These are phyloP conservation scores for Drosophila navojoa DNA, from an alignment of 1,140 invertebrate genomes.

Conservation along the genomic window DNA sequence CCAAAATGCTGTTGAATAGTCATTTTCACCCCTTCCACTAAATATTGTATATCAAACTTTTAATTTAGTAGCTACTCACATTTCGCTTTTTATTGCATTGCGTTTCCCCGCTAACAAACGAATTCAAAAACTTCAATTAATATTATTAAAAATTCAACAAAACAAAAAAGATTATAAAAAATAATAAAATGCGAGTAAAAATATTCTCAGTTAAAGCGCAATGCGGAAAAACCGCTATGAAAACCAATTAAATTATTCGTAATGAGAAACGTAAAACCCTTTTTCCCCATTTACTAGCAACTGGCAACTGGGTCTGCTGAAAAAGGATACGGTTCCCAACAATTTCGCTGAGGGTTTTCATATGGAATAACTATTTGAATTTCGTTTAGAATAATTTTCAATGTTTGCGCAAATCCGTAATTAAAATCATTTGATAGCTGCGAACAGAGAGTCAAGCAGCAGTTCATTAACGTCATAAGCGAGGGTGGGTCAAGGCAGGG, in stretches of 20 bases:
- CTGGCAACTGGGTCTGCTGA: neutral
- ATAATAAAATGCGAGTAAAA: neutral
- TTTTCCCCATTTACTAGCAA: neutral
- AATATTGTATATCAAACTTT: too few relatives aligned
- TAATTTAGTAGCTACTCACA: neutral
- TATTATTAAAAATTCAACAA: neutral
- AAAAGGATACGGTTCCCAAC: neutral
- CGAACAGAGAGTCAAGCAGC: constrained; percentile 35
- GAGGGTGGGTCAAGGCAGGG: constrained; percentile 26
- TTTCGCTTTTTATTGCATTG: neutral
- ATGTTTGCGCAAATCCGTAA: constrained; percentile 69
- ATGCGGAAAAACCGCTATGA: constrained; percentile 4
- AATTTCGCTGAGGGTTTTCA: neutral
- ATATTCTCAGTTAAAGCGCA: neutral
- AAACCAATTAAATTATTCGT: constrained; percentile 53
- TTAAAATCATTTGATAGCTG: constrained; percentile 54
- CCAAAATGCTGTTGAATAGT: too few relatives aligned
- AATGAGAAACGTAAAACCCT: constrained; percentile 50
- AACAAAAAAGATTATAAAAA: neutral
- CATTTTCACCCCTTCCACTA: too few relatives aligned
- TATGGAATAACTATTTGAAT: constrained; percentile 28
- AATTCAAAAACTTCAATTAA: neutral
- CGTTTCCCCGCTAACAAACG: neutral
- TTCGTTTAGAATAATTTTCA: constrained; percentile 51
- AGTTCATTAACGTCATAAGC: constrained; percentile 48